phyloP scores from a whole-genome alignment of 2,113 vertebrate species.

The Hoplias malabaricus region DNA sequence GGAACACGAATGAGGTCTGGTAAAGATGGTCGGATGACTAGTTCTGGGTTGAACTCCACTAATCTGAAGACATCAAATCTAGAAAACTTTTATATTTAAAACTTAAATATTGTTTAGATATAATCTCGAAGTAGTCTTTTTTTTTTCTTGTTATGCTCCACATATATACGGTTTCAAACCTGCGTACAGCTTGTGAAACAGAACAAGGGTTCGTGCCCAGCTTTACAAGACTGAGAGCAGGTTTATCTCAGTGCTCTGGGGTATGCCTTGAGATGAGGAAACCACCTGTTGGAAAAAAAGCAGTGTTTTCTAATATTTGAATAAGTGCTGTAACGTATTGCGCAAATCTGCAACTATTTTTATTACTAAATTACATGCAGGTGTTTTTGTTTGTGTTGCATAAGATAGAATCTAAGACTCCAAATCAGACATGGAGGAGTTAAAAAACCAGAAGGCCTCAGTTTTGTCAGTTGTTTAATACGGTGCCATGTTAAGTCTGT shows the following conservation, averaged over 20 bases:
- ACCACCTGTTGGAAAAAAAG: slow-evolving; percentile 41
- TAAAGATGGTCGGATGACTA: no score
- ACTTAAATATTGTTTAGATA: no score
- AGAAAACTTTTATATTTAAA: not conserved
- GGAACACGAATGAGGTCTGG: no score
- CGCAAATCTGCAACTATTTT: not conserved
- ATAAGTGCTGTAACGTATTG: not conserved
- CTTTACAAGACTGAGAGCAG: slow-evolving; percentile 38
- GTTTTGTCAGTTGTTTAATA: not conserved
- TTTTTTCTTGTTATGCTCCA: not conserved
- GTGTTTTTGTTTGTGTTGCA: not conserved
- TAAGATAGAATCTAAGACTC: not conserved
- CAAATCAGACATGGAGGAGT: not conserved
- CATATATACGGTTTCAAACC: slow-evolving; percentile 3
- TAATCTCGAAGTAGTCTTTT: not conserved
- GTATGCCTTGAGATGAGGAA: slow-evolving; percentile 29
- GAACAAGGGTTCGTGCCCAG: slow-evolving; percentile 34
- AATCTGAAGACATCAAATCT: not conserved
- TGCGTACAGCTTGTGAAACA: slow-evolving; percentile 30
- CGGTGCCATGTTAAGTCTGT: not conserved
- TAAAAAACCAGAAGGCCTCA: not conserved
- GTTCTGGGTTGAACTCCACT: not conserved
- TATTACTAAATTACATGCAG: not conserved
- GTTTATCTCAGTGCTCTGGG: slow-evolving; percentile 29
- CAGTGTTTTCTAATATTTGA: slow-evolving; percentile 12